These are phyloP conservation scores for Oreochromis tanganicae DNA, from an alignment of 2,113 vertebrate species.

Conservation along the genomic window DNA sequence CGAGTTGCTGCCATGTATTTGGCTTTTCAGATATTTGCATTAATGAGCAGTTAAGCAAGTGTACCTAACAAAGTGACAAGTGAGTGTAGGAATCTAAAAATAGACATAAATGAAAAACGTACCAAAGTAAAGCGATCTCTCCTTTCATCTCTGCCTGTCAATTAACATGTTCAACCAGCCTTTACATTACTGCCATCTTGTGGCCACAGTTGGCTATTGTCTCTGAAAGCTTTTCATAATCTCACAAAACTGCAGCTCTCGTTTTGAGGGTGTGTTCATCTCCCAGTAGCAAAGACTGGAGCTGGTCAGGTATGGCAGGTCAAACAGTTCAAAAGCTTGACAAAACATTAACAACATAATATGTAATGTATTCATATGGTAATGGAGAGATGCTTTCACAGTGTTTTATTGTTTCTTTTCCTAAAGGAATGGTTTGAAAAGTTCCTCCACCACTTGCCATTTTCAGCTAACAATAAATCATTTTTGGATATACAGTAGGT, in stretches of 20 bases:
- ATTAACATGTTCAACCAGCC: no score
- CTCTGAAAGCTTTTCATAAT: no score
- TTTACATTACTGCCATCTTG: no score
- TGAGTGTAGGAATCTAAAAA: background rate
- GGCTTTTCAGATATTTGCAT: background rate
- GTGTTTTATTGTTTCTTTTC: background rate
- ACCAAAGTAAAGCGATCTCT: no score
- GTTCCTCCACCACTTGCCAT: background rate
- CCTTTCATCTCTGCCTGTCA: no score
- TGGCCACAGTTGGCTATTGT: no score
- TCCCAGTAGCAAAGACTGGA: no score
- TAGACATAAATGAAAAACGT: no score
- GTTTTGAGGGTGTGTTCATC: no score
- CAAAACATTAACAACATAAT: background rate
- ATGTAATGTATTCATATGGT: background rate
- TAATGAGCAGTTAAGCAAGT: background rate
- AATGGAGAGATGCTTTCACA: background rate
- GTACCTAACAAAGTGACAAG: background rate
- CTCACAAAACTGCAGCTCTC: no score
- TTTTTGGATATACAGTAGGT: background rate
- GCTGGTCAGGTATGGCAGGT: no score
- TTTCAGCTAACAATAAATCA: rapidly evolving
- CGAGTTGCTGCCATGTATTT: background rate
- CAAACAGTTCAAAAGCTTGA: no score
- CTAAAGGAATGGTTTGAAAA: background rate